Evolutionary conservation across 92 coral and sea anemone genomes (phyloP), one percentile per base, ranked within the genome.

Genomic region (Isaurus tuberculatus): DNA sequence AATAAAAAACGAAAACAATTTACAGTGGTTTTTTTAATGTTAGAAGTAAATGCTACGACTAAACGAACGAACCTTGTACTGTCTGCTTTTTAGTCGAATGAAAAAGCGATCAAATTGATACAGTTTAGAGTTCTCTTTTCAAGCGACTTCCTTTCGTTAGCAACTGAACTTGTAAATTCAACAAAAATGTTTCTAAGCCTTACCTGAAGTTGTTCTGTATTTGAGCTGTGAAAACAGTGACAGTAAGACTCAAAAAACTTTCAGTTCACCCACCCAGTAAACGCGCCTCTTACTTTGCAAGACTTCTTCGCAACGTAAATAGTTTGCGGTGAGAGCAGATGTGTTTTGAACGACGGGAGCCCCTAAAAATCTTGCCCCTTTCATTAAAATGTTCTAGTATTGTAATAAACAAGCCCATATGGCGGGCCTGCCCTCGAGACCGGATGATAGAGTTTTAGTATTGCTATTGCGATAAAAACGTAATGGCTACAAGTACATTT

Each of bases 271-370:
- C 65, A 57, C 25, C 48, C 32, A 19, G 25, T 70, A 55, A 61
- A 53, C 22, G 13, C 22, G 13, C n/a, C 2, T 43, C 78, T 27
- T 19, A 22, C 74, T 33, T 69, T 19, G 15, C 46, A 69, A 34
- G 60, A 72, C 60, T 72, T 22, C 60, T 72, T 51, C 33, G 25
- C 69, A 57, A 27, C 22, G 82, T 36, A 75, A 74, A 75, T 75
- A 77, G 33, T 58, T 77, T 77, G 82, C 82, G 82, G 82, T 77
- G 15, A 65, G 70, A 77, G 82, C 82, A 77, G 82, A 77, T 77
- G 82, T 58, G 69, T 77, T 55, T 75, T 23, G 82, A 77, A 26
- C 82, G 69, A 77, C 82, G 82, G 82, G 70, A 77, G 82, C 82
- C 69, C 82, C 82, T 77, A 58, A 75, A 73, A 58, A 55, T 31